Conservation (phyloP, 2,888 invertebrate species). For the Patella ulyssiponensis region DNA sequence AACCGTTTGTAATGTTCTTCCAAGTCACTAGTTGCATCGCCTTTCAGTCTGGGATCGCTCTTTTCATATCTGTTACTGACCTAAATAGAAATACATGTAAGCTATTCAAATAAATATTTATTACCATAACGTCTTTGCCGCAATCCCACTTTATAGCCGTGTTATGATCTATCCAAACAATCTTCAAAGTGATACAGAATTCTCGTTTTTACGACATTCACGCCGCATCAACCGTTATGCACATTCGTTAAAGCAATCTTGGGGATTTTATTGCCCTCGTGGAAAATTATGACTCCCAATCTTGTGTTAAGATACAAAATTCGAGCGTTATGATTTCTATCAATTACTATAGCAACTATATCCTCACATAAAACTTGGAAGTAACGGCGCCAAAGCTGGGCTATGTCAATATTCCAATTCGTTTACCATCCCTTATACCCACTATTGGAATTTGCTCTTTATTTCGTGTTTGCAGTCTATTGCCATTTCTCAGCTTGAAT, state of each 20-base stretch:
- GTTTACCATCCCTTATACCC: neutral
- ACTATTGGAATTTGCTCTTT: too few relatives aligned
- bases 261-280: neutral
- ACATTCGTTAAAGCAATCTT: neutral
- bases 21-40: too few relatives aligned
- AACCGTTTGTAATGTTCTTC: too few relatives aligned
- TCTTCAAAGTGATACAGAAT: slow-evolving; percentile 8
- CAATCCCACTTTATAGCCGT: neutral
- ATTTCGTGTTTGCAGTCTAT: too few relatives aligned
- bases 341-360: slow-evolving; percentile 11
- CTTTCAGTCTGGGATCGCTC: too few relatives aligned
- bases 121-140: neutral
- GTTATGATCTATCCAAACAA: neutral
- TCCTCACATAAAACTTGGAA: slow-evolving; percentile 1
- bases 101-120: neutral
- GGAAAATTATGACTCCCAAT: slow-evolving; percentile 6
- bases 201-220: neutral
- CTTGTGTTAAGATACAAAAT: neutral
- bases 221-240: neutral
- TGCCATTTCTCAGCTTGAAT: too few relatives aligned
- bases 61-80: too few relatives aligned
- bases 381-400: slow-evolving; percentile 5
- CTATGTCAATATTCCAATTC: neutral
- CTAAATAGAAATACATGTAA: too few relatives aligned
- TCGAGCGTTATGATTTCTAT: slow-evolving; percentile 6